Percentiles rank a stretch among this genome's conserved stretches.
Evolutionary conservation across 2,113 vertebrate species (phyloP).

Genomic region (Rhinopomastus cyanomelas): DNA sequence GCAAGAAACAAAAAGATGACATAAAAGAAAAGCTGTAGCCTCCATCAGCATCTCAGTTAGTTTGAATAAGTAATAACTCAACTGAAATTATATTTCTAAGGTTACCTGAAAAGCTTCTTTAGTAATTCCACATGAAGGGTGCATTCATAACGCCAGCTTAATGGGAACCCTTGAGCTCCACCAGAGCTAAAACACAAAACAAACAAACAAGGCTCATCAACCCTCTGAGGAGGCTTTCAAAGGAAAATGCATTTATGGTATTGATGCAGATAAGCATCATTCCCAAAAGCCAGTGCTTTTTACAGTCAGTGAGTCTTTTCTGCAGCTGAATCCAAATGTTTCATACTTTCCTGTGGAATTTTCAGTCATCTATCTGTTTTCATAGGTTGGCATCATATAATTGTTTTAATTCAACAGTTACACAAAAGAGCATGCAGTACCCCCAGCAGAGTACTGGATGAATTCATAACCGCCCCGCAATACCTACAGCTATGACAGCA

Average conservation of each 20-base stretch:
- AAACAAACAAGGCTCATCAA: slow-evolving; percentile 26
- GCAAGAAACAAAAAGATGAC: not conserved
- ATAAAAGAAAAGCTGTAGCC: not conserved
- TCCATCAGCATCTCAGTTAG: not conserved
- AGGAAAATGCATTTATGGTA: slow-evolving; percentile 39
- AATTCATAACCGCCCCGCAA: not conserved
- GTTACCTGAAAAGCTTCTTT: not conserved
- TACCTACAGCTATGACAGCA: not conserved
- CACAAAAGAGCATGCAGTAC: not conserved
- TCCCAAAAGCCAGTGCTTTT: slow-evolving; percentile 21
- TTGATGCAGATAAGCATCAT: slow-evolving; percentile 39
- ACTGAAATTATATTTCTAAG: not conserved
- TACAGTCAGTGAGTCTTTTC: slow-evolving; percentile 14
- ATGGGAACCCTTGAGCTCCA: not conserved
- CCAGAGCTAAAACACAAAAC: not conserved
- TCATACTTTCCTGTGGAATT: slow-evolving; percentile 33
- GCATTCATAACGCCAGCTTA: not conserved
- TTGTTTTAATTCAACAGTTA: slow-evolving; percentile 65
- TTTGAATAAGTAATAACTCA: not conserved
- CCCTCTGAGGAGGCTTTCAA: slow-evolving; percentile 11
- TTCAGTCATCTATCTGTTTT: slow-evolving; percentile 35
- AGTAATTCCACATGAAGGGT: not conserved
- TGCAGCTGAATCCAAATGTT: slow-evolving; percentile 17
- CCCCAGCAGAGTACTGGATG: not conserved
- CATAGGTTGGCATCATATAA: not conserved